Evolutionary conservation across 2,797 vertebrate species (phyloP), one percentile per base, ranked within the genome.

Genomic region (Helarctos malayanus): DNA sequence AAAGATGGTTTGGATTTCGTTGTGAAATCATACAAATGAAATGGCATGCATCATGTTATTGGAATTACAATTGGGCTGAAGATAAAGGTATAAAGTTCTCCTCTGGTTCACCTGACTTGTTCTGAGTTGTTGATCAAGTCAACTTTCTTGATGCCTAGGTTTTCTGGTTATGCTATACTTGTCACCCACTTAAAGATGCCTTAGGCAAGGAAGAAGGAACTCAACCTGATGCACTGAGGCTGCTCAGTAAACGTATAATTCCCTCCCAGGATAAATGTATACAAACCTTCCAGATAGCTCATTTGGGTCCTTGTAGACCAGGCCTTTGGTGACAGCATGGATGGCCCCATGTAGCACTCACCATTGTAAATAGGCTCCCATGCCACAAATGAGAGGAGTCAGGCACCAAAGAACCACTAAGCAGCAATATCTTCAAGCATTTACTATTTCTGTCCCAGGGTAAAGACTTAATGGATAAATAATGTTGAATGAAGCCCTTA

Each of bases 151-250:
- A 93, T 61, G 89, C 5, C 21, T 95, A 15, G 0, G 47, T 79
- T 96, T 96, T 96, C 87, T 85, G 16, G 32, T 41, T 95, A 57
- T 56, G 41, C n/a, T 86, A n/a, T 57, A 18, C 71, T 93, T 88
- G 76, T 88, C 61, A 95, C 56, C 59, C 90, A 86, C 73, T 96
- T 73, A 73, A 49, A 73, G 27, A 95, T 54, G 41, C n/a, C 76
- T n/a, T 78, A 61, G 32, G 49, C 89, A 61, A 90, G 16, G 27
- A 89, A 52, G 41, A 47, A 6, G 4, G 57, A 92, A 86, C 9
- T 25, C 35, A 83, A 32, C 7, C 23, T 57, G 27, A 63, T 54
- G 29, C 32, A 49, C 7, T 35, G 18, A 23, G 14, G 25, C 15
- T 87, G 19, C 21, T 65, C 57, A n/a, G n/a, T 63, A 54, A 89